Evolutionary conservation across 2,888 invertebrate species (phyloP).

Genomic region (Apeira syringaria): DNA sequence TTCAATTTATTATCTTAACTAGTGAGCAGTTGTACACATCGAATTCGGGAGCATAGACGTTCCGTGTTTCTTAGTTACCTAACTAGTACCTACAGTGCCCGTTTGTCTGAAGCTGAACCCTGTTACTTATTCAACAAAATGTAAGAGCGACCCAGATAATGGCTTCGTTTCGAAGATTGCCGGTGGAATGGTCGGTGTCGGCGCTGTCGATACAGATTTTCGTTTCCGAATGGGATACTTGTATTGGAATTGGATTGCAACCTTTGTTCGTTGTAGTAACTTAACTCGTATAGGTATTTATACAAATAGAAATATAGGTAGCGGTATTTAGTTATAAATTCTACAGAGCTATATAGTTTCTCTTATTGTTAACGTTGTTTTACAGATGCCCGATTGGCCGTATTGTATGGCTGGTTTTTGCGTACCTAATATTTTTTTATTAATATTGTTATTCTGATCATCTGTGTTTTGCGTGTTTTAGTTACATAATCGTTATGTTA

Average conservation of each 20-base stretch:
- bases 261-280: conserved; percentile 26
- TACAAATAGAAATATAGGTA: conserved; percentile 3
- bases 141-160: conserved; percentile 63
- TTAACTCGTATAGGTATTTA: conserved; percentile 10
- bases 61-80: conserved; percentile 60
- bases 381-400: no score
- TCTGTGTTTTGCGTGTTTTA: no score
- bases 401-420: no score
- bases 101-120: conserved; percentile 70
- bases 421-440: no score
- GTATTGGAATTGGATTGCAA: conserved; percentile 35
- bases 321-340: neutral
- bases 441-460: no score
- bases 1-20: conserved; percentile 76
- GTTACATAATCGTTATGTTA: no score
- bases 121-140: conserved; percentile 75
- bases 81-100: conserved; percentile 42
- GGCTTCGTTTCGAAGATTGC: conserved; percentile 55
- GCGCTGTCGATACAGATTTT: conserved; percentile 27
- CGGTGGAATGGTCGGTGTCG: conserved; percentile 47
- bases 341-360: neutral
- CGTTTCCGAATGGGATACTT: conserved; percentile 30
- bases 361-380: no score
- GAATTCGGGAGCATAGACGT: conserved; percentile 55
- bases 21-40: conserved; percentile 62